Percentiles rank a stretch among this genome's conserved stretches.
Conservation (phyloP, 2,113 vertebrate species). For the Aphyosemion australe region DNA sequence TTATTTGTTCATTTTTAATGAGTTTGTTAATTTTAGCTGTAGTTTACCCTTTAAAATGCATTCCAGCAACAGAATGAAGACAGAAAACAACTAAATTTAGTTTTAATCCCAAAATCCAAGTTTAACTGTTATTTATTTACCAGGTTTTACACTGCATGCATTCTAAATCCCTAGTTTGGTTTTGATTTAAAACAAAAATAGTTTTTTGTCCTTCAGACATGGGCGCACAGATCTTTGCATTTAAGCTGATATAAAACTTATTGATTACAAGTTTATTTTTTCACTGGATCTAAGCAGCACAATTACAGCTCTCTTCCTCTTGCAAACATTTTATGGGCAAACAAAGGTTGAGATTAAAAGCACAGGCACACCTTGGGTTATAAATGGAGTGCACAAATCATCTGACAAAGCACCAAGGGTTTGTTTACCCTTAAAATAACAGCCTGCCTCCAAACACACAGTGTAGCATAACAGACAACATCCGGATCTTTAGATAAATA, state of each 20-base stretch:
- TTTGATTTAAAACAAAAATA: no score
- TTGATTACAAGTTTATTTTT: not conserved
- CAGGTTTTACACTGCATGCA: no score
- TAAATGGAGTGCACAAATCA: no score
- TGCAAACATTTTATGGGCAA: conserved; percentile 8
- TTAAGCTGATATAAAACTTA: not conserved
- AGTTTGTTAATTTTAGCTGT: no score
- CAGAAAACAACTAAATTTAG: no score
- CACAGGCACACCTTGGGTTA: not conserved
- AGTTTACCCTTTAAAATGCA: no score
- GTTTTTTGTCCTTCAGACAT: not conserved
- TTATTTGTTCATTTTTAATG: no score
- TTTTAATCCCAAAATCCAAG: no score
- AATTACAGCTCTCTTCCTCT: not conserved
- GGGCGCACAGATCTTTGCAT: not conserved
- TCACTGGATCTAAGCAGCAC: not conserved
- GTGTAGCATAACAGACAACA: no score
- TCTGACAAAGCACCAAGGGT: not conserved
- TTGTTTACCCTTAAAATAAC: not conserved
- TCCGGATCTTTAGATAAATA: no score
- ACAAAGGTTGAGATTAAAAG: not conserved
- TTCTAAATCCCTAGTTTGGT: not conserved
- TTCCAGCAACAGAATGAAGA: no score
- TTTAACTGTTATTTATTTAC: no score
- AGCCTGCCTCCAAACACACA: not conserved